Evolutionary conservation across 2,797 vertebrate genomes (phyloP).

Genomic region (Tapera naevia): DNA sequence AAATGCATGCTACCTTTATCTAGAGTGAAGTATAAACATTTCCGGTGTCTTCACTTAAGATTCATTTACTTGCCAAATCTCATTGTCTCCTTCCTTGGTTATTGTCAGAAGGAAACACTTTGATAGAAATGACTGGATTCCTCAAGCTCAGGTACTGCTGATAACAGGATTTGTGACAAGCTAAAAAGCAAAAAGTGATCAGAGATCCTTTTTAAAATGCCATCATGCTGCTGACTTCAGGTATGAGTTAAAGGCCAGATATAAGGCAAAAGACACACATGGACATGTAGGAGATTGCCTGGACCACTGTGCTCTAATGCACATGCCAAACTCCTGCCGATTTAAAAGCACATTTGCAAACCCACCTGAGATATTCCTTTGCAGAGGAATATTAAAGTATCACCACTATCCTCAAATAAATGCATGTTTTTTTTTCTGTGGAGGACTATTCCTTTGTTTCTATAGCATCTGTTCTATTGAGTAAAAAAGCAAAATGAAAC

Average conservation of each 20-base stretch:
- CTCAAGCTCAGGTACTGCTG: constrained; percentile 43
- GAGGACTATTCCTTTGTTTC: background rate
- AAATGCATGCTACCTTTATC: constrained; percentile 46
- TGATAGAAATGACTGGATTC: constrained; percentile 16
- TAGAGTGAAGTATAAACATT: constrained; percentile 58
- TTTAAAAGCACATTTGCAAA: constrained; percentile 19
- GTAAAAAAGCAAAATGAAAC: constrained; percentile 10
- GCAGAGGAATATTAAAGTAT: background rate
- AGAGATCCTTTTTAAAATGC: constrained; percentile 27
- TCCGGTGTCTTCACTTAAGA: constrained; percentile 51
- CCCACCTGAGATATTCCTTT: background rate
- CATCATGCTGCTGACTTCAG: background rate
- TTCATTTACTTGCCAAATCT: constrained; percentile 57
- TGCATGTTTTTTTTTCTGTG: background rate
- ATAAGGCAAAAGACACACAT: background rate
- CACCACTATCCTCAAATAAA: background rate
- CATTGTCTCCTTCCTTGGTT: constrained; percentile 48
- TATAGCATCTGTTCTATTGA: background rate
- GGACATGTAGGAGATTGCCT: background rate
- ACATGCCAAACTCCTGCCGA: background rate
- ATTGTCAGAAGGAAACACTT: constrained; percentile 32
- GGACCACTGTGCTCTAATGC: background rate
- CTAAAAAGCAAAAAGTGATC: constrained; percentile 38
- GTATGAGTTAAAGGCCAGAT: background rate
- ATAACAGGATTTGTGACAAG: constrained; percentile 52